Conservation (phyloP, 2,888 invertebrate species). For the Monochamus alternatus region DNA sequence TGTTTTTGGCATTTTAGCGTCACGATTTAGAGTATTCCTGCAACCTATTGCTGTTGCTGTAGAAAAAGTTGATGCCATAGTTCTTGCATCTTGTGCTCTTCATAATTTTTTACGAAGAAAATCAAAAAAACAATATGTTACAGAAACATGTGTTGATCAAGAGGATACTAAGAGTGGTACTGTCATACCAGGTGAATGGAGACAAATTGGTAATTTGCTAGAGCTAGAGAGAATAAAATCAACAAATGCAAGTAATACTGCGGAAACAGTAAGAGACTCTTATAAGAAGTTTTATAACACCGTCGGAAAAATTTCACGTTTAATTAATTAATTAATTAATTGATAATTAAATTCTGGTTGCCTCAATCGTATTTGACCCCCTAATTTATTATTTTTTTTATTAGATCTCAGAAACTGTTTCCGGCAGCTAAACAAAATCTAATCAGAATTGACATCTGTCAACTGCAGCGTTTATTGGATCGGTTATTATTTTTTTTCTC, state of each 20-base stretch:
- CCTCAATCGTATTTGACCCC: too few species aligned
- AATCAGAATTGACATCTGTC: too few species aligned
- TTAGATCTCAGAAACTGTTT: too few species aligned
- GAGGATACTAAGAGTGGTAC: constrained; percentile 39
- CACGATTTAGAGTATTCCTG: constrained; percentile 38
- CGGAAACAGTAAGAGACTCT: constrained; percentile 32
- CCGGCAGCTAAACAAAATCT: too few species aligned
- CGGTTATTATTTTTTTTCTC: too few species aligned
- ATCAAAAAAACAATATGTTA: constrained; percentile 37
- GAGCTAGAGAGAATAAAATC: constrained; percentile 36
- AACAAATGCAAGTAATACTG: constrained; percentile 35
- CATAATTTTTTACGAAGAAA: constrained; percentile 40
- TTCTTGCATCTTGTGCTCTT: constrained; percentile 41
- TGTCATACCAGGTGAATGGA: constrained; percentile 41
- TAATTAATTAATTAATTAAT: too few species aligned
- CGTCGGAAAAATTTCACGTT: too few species aligned
- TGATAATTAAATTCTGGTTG: too few species aligned
- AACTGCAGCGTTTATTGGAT: too few species aligned
- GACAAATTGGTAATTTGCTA: constrained; percentile 40
- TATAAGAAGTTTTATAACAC: constrained; percentile 40
- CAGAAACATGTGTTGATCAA: constrained; percentile 42
- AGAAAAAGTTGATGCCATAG: constrained; percentile 36
- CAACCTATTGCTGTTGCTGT: constrained; percentile 35
- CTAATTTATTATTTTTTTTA: too few species aligned
- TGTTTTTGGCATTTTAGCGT: too few species aligned